Base-by-base conservation (phyloP, 2,888 invertebrate species). In the Exephanes ischioxanthus region DNA sequence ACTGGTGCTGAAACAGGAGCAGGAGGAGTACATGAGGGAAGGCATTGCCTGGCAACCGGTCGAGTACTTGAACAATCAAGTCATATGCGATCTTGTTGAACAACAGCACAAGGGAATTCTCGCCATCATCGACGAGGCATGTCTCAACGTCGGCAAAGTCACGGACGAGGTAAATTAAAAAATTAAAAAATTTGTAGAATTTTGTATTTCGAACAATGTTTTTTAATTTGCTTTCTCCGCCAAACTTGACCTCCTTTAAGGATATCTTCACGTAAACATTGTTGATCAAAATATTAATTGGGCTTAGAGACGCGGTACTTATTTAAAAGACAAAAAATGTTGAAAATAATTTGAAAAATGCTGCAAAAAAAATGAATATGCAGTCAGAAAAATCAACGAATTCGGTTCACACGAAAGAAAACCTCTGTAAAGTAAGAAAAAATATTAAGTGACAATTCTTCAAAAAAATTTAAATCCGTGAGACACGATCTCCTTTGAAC, bases 41-140 rank as follows among this genome's bases (percentile, higher is more conserved):
- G 99, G 99, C 75, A 99, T 99, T 92, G 97, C 97, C 89, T 99
- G 99, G 99, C 96, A 97, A 83, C 97, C 98, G 90, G 96, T 99
- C 87, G 97, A 98, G 84, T 99, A 99, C 94, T 99, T 99, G 95
- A 99, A 99, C 95, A 99, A 99, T 95, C 97, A 99, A 94, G 96
- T 96, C 73, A 99, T 99, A 93, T 99, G 99, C 94, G 98, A 99
- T 93, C 95, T 99, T 84, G 98, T 99, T 16, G 99, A 99, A 94
- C 97, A 98, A 84, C 97, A 97, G 16, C 99, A 99, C 93, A 97
- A 97, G 94, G 99, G 99, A 84, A 96, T 98, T 85, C 96, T 97
- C 87, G 97, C 99, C 83, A 98, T 99, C 89, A 97, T 99, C 96
- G 99, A 99, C 93, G 99, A 99, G 94, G 99, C 99, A 6, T 99